Conservation (phyloP, 2,888 invertebrate species). For the Philaethria dido region DNA sequence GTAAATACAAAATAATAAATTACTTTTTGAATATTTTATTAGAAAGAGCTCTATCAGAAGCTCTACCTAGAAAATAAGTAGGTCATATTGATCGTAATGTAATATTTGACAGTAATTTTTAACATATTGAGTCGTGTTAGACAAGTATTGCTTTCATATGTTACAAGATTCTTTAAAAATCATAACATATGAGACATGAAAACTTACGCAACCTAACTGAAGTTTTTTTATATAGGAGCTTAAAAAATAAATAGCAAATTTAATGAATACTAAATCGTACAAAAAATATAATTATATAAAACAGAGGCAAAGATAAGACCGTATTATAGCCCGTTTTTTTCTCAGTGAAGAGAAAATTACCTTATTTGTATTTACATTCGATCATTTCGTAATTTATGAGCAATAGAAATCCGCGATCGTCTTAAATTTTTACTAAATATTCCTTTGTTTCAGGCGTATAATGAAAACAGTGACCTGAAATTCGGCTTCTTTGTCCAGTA, state of each 20-base stretch:
- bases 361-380: neutral
- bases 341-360: neutral
- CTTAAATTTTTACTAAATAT: slow-evolving; percentile 23
- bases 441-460: slow-evolving; percentile 38
- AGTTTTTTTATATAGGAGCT: too few species aligned
- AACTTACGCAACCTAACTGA: too few species aligned
- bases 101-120: neutral
- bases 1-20: neutral
- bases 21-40: neutral
- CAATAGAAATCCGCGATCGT: slow-evolving; percentile 3
- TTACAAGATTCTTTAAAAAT: too few species aligned
- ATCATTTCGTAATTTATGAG: neutral
- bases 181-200: too few species aligned
- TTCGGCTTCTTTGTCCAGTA: slow-evolving; percentile 42
- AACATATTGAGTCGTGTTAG: neutral
- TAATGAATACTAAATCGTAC: too few species aligned
- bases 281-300: neutral
- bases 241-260: too few species aligned
- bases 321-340: neutral
- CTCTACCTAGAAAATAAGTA: neutral
- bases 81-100: neutral
- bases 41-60: neutral
- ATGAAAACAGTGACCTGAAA: slow-evolving; percentile 46
- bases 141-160: too few species aligned
- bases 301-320: neutral